Percentiles rank a stretch among this genome's conserved stretches.
Evolutionary conservation across 2,888 invertebrate genomes (phyloP).

Genomic region (Mythimna pallens): DNA sequence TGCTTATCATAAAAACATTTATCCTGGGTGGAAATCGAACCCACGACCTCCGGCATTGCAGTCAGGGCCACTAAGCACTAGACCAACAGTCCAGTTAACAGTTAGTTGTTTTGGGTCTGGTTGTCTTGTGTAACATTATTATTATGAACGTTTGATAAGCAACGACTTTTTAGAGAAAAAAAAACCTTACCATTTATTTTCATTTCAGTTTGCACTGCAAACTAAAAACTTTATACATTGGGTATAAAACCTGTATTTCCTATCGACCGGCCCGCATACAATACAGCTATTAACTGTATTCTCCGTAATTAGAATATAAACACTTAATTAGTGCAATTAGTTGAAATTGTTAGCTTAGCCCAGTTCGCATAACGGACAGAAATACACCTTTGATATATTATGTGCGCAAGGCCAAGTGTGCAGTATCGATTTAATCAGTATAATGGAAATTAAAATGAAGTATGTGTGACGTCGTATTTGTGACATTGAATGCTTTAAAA

Average conservation of each 20-base stretch:
- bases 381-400: conserved; percentile 12
- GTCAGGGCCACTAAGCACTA: no score
- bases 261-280: conserved; percentile 11
- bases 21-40: no score
- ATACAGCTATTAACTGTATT: neutral
- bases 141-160: no score
- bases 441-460: neutral
- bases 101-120: no score
- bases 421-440: conserved; percentile 39
- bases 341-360: conserved; percentile 16
- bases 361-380: neutral
- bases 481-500: neutral
- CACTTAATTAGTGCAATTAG: conserved; percentile 16
- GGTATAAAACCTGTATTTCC: neutral
- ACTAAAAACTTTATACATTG: neutral
- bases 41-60: no score
- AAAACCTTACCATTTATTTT: neutral
- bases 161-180: no score
- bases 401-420: conserved; percentile 13
- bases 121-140: no score
- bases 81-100: no score
- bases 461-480: neutral
- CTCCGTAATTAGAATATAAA: conserved; percentile 19
- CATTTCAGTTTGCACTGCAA: neutral
- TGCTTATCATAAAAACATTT: no score